A percentile compares a stretch with the other conserved stretches of the same genome.
Conservation (phyloP, 2,888 invertebrate species). For the Polymixis lichenea region DNA sequence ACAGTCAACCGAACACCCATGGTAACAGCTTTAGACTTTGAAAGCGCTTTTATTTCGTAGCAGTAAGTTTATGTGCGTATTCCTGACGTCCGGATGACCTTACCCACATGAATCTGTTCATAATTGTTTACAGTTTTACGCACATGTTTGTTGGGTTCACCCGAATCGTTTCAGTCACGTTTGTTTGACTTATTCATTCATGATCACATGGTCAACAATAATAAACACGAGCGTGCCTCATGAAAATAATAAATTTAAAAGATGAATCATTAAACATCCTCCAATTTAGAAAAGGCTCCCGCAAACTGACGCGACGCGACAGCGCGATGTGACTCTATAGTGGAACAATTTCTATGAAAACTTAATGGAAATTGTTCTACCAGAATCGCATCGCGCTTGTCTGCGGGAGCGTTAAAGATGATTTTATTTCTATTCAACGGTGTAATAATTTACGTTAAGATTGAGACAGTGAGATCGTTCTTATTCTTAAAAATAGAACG, state of each 20-base stretch:
- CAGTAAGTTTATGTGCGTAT: neutral
- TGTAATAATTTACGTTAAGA: no score
- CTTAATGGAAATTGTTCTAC: no score
- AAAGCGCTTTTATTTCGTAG: neutral
- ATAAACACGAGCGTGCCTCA: slow-evolving; percentile 1
- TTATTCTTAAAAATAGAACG: no score
- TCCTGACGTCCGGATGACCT: neutral
- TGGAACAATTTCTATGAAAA: no score
- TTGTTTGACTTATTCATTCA: slow-evolving; percentile 24
- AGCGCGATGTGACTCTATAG: no score
- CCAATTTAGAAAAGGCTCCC: neutral
- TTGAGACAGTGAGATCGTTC: no score
- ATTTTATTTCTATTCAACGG: no score
- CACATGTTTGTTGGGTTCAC: neutral
- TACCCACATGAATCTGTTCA: neutral
- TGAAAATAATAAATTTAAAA: slow-evolving; percentile 15
- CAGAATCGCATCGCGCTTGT: no score
- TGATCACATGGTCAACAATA: slow-evolving; percentile 8
- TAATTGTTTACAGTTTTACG: slow-evolving; percentile 3
- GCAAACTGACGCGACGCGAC: no score
- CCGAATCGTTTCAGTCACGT: neutral
- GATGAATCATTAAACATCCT: neutral
- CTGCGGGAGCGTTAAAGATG: no score
- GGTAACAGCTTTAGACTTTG: neutral
- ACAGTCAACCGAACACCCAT: no score